These are phyloP conservation scores for Ctenosaura bakeri DNA, from an alignment of 2,797 vertebrate genomes.

Conservation along the genomic window DNA sequence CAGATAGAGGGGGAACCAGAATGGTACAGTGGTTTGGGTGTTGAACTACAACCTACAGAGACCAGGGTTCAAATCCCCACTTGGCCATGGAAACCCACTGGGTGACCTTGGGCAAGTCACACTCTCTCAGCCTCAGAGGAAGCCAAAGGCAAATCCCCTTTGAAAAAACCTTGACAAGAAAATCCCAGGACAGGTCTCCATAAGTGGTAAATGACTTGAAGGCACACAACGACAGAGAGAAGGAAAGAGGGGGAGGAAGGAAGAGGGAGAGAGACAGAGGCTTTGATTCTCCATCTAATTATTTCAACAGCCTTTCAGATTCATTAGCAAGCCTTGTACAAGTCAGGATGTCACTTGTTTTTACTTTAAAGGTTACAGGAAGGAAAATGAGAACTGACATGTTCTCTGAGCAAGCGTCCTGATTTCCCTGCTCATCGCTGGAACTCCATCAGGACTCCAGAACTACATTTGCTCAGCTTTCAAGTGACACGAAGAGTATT, in stretches of 20 bases:
- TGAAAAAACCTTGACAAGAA: too few species aligned
- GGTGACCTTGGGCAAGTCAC: too few species aligned
- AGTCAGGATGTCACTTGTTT: conserved; percentile 59
- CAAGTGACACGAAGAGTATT: conserved; percentile 1
- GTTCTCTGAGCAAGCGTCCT: conserved; percentile 30
- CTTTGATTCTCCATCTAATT: conserved; percentile 60
- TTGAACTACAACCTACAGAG: too few species aligned
- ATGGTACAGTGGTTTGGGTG: too few species aligned
- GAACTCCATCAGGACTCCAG: not conserved
- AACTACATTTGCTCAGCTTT: not conserved
- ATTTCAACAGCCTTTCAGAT: conserved; percentile 58
- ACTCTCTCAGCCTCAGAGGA: too few species aligned
- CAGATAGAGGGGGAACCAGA: too few species aligned
- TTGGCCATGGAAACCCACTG: too few species aligned
- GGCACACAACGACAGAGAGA: too few species aligned
- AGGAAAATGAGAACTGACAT: conserved; percentile 62
- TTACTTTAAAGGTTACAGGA: conserved; percentile 56
- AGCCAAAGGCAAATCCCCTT: too few species aligned
- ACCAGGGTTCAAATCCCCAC: too few species aligned
- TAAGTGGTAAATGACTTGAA: too few species aligned
- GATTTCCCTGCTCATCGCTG: conserved; percentile 34
- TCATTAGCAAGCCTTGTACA: conserved; percentile 59
- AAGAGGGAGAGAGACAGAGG: not conserved
- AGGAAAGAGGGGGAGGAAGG: not conserved
- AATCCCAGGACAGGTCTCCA: too few species aligned